A percentile compares a stretch with the other conserved stretches of the same genome.
phyloP scores from a whole-genome alignment of 2,113 vertebrate genomes.

The Gnathonemus longibarbis region DNA sequence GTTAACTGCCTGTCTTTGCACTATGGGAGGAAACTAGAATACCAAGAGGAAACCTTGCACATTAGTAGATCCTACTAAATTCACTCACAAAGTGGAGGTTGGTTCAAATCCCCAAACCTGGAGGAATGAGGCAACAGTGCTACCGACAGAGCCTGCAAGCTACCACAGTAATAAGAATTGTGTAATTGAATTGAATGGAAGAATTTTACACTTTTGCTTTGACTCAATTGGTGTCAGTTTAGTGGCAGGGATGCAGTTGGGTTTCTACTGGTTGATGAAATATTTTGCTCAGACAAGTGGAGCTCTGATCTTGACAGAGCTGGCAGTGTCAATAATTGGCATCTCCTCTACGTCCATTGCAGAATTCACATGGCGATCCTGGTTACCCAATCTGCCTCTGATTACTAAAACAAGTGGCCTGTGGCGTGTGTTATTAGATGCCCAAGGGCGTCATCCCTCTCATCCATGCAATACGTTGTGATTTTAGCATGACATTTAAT shows the following conservation, averaged over 20 bases:
- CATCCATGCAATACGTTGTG: not conserved
- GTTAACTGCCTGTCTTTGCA: not conserved
- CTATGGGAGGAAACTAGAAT: not conserved
- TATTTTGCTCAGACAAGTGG: conserved; percentile 21
- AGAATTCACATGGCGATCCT: conserved; percentile 48
- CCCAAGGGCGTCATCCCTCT: not conserved
- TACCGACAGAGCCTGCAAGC: not conserved
- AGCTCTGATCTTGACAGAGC: conserved; percentile 21
- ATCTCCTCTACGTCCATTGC: conserved; percentile 46
- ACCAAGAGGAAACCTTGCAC: not conserved
- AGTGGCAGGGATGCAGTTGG: not conserved
- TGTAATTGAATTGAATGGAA: not conserved
- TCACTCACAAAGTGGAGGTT: not conserved
- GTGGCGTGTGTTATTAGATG: not conserved
- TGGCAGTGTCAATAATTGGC: conserved; percentile 15
- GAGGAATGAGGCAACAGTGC: not conserved
- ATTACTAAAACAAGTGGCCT: conserved; percentile 25
- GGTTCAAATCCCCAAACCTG: not conserved
- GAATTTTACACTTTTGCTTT: not conserved
- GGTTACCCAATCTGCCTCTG: conserved; percentile 29
- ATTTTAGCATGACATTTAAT: conserved; percentile 33
- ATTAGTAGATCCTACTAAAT: not conserved
- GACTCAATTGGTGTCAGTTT: not conserved
- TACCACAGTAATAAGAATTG: not conserved
- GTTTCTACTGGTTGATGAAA: not conserved